Evolutionary conservation across 2,797 vertebrate species (phyloP).

Genomic region (Triplophysa yarkandensis): DNA sequence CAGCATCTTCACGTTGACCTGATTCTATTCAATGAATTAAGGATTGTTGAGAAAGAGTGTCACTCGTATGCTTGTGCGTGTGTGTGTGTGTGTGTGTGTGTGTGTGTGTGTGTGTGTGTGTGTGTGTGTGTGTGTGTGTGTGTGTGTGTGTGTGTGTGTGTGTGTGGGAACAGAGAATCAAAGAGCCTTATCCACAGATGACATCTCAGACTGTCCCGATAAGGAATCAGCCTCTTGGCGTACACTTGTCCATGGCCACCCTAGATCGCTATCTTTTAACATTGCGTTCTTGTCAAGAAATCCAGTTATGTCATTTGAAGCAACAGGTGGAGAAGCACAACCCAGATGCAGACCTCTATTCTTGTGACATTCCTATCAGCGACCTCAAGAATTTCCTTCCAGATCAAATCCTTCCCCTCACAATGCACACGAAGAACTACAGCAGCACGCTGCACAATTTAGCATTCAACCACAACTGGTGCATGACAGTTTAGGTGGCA

Average conservation of each 20-base stretch:
- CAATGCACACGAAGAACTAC: constrained; percentile 19
- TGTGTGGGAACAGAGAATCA: background rate
- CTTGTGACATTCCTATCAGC: constrained; percentile 1
- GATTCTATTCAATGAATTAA: too few relatives aligned
- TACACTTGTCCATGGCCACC: background rate
- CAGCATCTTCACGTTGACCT: background rate
- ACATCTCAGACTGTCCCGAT: background rate
- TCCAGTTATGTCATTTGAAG: constrained; percentile 30
- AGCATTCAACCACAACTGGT: constrained; percentile 55
- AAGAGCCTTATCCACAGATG: background rate
- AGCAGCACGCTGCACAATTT: constrained; percentile 21
- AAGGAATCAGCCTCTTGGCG: background rate
- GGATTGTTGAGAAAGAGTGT: too few relatives aligned
- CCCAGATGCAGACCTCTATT: constrained; percentile 30
- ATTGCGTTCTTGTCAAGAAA: constrained; percentile 19
- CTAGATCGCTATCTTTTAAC: background rate
- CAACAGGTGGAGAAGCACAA: constrained; percentile 39
- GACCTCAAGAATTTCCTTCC: constrained; percentile 33
- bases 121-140: background rate
- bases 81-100: too few relatives aligned
- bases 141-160: background rate
- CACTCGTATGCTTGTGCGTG: too few relatives aligned
- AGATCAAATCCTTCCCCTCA: constrained; percentile 34
- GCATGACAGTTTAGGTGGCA: constrained; percentile 17
- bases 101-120: too few relatives aligned